Evolutionary conservation across 2,888 invertebrate genomes (phyloP), one percentile per base, ranked within the genome.

Genomic region (Drosophila stalkeri): DNA sequence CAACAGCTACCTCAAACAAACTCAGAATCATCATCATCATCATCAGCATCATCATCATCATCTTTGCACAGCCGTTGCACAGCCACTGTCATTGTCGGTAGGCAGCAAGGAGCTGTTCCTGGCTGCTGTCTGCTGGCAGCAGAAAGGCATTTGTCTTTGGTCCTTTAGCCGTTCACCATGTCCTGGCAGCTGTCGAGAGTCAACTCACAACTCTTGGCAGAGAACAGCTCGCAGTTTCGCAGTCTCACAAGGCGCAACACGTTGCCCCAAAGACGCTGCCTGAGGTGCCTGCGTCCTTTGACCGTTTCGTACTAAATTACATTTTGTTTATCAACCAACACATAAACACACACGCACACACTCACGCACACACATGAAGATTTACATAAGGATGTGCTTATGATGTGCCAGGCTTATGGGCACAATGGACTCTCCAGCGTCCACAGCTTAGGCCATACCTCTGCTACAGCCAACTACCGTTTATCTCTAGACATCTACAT

Each of bases 311-410:
- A 89, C 75, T 86, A 89, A 89, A 86, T 86, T 86, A 86, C 86
- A 89, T 86, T 86, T 86, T 86, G 89, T 86, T 86, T 86, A 87
- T 89, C 86, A 88, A 86, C 70, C 79, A 79, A 41, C 64, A 67
- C 69, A 76, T 75, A 62, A 59, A 56, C 54, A 49, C 70, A 47
- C 64, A 54, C 54, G 39, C 72, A 51, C 64, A 43, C 56, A 59
- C 72, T 55, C 51, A 51, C 46, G 44, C 72, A 55, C 70, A 52
- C 59, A 57, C 55, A 46, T 56, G 52, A 67, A 75, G 88, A 89
- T 90, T 81, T 86, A 77, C 80, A 83, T 87, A 82, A 87, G 83
- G 89, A 89, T 85, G 82, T 88, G 81, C 77, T 86, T 87, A 82
- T 89, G 89, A 86, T 82, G 80, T 87, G 82, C 79, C 76, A 60